phyloP scores from a whole-genome alignment of 2,888 invertebrate species.

The Drosophila diplacantha region DNA sequence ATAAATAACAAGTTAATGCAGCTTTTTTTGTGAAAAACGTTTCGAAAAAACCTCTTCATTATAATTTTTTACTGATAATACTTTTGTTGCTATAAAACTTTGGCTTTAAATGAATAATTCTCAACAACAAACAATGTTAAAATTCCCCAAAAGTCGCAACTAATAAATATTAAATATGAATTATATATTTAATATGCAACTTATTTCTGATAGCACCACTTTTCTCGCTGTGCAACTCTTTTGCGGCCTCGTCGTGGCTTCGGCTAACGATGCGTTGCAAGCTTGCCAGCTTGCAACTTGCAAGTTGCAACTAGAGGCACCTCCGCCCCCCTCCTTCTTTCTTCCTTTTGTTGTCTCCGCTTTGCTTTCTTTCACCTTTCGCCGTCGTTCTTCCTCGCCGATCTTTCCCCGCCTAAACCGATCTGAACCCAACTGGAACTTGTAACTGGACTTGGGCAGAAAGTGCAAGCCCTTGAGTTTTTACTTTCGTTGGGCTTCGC shows the following conservation, averaged over 20 bases:
- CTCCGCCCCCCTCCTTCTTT: slow-evolving; percentile 4
- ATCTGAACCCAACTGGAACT: slow-evolving; percentile 29
- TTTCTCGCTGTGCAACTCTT: slow-evolving; percentile 45
- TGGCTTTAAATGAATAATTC: too few relatives aligned
- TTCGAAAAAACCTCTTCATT: background rate
- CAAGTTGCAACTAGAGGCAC: slow-evolving; percentile 49
- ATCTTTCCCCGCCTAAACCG: slow-evolving; percentile 9
- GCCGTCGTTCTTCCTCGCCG: slow-evolving; percentile 18
- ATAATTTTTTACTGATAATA: background rate
- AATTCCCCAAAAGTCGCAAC: background rate
- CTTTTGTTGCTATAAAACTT: background rate
- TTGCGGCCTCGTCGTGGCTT: slow-evolving; percentile 25
- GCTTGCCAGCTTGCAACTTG: slow-evolving; percentile 13
- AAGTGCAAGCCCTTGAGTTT: slow-evolving; percentile 78
- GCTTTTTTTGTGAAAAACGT: too few relatives aligned
- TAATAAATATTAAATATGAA: background rate
- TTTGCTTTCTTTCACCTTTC: slow-evolving; percentile 36
- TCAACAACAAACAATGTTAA: too few relatives aligned
- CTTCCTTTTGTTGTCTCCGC: slow-evolving; percentile 21
- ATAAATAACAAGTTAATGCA: too few relatives aligned
- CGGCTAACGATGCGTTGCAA: slow-evolving; percentile 68
- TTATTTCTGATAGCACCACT: background rate
- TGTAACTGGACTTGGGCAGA: slow-evolving; percentile 53
- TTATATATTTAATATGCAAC: background rate
- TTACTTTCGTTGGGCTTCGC: slow-evolving; percentile 75